Evolutionary conservation across 1,140 invertebrate species (phyloP).

Genomic region (Penaeus vannamei): DNA sequence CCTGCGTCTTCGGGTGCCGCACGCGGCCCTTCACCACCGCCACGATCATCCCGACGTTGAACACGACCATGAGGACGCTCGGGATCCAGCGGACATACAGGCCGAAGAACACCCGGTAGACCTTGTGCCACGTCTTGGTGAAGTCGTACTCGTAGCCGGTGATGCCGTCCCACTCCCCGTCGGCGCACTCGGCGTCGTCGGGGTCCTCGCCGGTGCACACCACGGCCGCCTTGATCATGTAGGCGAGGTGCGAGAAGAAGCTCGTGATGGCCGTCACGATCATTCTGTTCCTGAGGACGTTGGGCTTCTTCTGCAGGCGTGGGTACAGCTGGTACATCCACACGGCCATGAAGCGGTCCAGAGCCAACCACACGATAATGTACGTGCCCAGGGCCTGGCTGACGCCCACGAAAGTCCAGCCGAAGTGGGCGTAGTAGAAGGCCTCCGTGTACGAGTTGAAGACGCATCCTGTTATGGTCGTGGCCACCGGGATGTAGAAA

Average conservation of each 20-base stretch:
- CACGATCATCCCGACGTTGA: constrained; percentile 37
- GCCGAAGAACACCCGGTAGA: constrained; percentile 12
- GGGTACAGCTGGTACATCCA: constrained; percentile 46
- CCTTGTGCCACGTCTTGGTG: constrained; percentile 29
- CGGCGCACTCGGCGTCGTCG: background rate
- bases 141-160: constrained; percentile 42
- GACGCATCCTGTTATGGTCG: constrained; percentile 46
- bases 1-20: background rate
- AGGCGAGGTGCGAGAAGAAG: constrained; percentile 2
- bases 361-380: constrained; percentile 41
- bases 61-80: constrained; percentile 14
- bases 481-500: constrained; percentile 52
- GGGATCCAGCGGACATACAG: constrained; percentile 45
- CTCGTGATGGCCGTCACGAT: background rate
- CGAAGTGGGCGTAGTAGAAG: constrained; percentile 45
- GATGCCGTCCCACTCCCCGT: constrained; percentile 17
- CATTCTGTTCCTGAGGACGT: constrained; percentile 39
- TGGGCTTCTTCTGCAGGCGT: constrained; percentile 30
- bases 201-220: background rate
- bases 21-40: constrained; percentile 40
- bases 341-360: constrained; percentile 51
- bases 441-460: constrained; percentile 44
- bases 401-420: constrained; percentile 40
- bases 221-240: constrained; percentile 3
- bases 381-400: constrained; percentile 28